Evolutionary conservation across 2,888 invertebrate genomes (phyloP), one percentile per base, ranked within the genome.

Genomic region (Cremastinae sp.): DNA sequence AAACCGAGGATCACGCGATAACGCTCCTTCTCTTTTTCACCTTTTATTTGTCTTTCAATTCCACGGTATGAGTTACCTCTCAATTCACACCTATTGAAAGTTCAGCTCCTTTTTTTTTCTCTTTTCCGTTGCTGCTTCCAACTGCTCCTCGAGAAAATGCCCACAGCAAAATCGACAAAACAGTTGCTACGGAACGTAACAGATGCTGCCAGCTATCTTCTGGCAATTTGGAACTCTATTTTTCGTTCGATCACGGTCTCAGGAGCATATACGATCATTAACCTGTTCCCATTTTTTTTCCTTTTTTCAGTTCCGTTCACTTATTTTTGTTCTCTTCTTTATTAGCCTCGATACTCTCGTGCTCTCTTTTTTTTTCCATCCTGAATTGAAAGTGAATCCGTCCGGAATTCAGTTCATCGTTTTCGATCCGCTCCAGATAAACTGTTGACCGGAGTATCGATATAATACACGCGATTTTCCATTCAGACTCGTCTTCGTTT

Each of bases 1-100:
- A 59, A 70, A 69, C 5, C n/a, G 8, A 35, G 20, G 22, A 65
- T 75, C 70, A 75, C 75, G 75, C 75, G 70, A 75, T 70, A 70
- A 64, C 39, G 43, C 5, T 5, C 28, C 28, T 2, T 5, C 5
- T 28, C 37, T 28, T 59, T 58, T 58, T 55, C 10, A 18, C 18
- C 58, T 68, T 69, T 61, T 53, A 43, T 49, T 51, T 37, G 37
- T 68, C 47, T 74, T 61, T 68, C 41, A 16, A 18, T 12, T 35
- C 5, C 35, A 16, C 53, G 37, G 43, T 55, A 45, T 68, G 47
- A 43, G 55, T 14, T 47, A 12, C n/a, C 41, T 58, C 58, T 64
- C 37, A 58, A 59, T 74, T 74, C 51, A 58, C 74, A 45, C 74
- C 49, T 64, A 12, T 28, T 28, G 28, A 61, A 37, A 18, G 9